These are phyloP conservation scores for Nephrocerus scutellatus DNA, from an alignment of 2,888 invertebrate species.

Conservation along the genomic window DNA sequence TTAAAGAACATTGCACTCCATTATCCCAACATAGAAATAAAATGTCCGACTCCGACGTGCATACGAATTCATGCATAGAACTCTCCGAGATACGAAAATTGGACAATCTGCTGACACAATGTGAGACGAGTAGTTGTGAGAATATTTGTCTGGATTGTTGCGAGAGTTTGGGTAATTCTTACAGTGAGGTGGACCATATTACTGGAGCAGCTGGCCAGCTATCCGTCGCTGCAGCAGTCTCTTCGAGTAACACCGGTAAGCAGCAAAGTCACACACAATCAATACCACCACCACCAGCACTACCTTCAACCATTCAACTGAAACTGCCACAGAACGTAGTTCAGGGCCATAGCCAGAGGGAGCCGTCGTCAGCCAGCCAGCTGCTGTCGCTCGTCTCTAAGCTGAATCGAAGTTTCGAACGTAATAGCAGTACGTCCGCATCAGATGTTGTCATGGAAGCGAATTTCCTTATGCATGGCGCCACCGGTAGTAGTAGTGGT, in stretches of 20 bases:
- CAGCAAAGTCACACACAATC: constrained; percentile 10
- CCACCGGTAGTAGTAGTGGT: constrained; percentile 10
- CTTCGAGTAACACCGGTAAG: constrained; percentile 10
- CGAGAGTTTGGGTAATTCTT: constrained; percentile 29
- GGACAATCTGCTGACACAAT: constrained; percentile 32
- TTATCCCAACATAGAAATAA: too few relatives aligned
- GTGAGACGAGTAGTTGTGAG: constrained; percentile 34
- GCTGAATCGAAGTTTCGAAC: constrained; percentile 23
- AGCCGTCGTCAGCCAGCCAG: constrained; percentile 21
- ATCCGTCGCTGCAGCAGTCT: constrained; percentile 8
- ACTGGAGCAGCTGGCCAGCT: constrained; percentile 9
- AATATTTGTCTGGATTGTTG: constrained; percentile 33
- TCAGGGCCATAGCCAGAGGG: constrained; percentile 18
- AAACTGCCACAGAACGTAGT: constrained; percentile 18
- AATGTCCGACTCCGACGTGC: constrained; percentile 32
- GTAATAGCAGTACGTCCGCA: constrained; percentile 21
- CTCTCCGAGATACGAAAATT: constrained; percentile 33
- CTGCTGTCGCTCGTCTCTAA: constrained; percentile 21
- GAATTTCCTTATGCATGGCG: constrained; percentile 20
- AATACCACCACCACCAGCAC: constrained; percentile 12
- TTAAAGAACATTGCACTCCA: too few relatives aligned
- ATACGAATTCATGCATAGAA: constrained; percentile 34
- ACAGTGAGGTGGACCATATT: constrained; percentile 21
- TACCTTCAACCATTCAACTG: constrained; percentile 13
- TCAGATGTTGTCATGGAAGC: constrained; percentile 26